Base-by-base conservation (phyloP, 2,797 vertebrate genomes). In the Percopsis omiscomaycus region DNA sequence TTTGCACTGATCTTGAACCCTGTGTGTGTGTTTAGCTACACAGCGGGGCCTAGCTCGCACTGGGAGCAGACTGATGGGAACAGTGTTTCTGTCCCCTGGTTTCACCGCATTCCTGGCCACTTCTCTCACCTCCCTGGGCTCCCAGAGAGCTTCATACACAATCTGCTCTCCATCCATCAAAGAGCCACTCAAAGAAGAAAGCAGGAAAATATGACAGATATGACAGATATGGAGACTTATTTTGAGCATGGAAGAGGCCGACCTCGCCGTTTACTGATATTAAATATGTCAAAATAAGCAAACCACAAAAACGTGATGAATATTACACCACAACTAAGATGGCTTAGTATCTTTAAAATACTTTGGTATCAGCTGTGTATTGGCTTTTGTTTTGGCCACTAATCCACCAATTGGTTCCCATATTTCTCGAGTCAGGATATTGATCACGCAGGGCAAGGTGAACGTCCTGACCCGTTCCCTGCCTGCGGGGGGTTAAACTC, bases 1-100 rank as follows among this genome's bases (percentile, higher is more conserved):
- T 84, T 86, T 78, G 80, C 82, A 89, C 83, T 86, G 88, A 87
- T 90, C 90, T 91, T 92, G 90, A 92, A 92, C 89, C 85, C 84
- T 84, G 81, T 54, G 65, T 69, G 86, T 84, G 81, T 91, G 89
- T 91, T 92, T 88, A 86, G 80, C 73, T 75, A 84, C 89, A 61
- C 88, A 57, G 87, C 46, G 70, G 88, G 89, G 84, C 52, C 73
- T 6, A 42, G 16, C 72, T 77, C 86, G 47, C 61, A 77, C 90
- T 84, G 86, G 51, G 87, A 85, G 73, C 68, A 80, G 78, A 85
- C 78, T 65, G 67, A 80, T 68, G 69, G 79, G 69, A 79, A 84
- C 76, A 77, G 84, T 84, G 68, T 80, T 85, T 86, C 66, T 77
- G 79, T 83, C 83, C 77, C 76, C 74, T 11, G 62, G 79, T 83